A percentile compares a stretch with the other conserved stretches of the same genome.
Evolutionary conservation across 2,797 vertebrate genomes (phyloP).

Genomic region (Triplophysa bombifrons): DNA sequence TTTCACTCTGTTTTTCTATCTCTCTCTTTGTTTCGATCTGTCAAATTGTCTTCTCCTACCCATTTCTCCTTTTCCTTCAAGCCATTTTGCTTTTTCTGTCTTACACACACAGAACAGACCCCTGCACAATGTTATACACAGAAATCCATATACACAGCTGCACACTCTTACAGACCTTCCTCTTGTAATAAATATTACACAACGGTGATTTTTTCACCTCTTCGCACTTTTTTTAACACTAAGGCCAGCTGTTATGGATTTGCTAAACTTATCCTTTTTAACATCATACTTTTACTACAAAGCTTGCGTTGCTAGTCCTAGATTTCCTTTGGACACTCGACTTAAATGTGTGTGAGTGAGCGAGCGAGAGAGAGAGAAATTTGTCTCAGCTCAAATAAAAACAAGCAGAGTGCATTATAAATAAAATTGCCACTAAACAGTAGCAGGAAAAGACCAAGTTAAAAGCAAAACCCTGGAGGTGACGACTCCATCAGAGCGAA

Average conservation of each 20-base stretch:
- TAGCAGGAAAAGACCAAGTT: slow-evolving; percentile 10
- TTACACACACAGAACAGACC: not conserved
- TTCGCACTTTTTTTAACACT: not conserved
- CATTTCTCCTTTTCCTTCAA: slow-evolving; percentile 23
- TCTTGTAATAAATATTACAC: not conserved
- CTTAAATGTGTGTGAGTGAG: not conserved
- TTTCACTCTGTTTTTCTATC: not conserved
- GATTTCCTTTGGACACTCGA: slow-evolving; percentile 31
- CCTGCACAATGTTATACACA: not conserved
- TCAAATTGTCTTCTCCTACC: slow-evolving; percentile 10
- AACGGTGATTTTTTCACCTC: not conserved
- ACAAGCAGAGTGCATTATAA: not conserved
- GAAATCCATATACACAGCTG: not conserved
- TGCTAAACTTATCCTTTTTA: slow-evolving; percentile 25
- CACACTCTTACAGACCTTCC: not conserved
- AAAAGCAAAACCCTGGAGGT: slow-evolving; percentile 29
- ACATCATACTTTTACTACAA: slow-evolving; percentile 36
- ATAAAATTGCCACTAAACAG: slow-evolving; percentile 6
- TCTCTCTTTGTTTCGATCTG: slow-evolving; percentile 36
- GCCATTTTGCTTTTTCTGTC: slow-evolving; percentile 10
- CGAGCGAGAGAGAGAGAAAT: not conserved
- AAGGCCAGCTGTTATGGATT: slow-evolving; percentile 34
- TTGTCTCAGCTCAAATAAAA: slow-evolving; percentile 3
- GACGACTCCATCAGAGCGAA: slow-evolving; percentile 30
- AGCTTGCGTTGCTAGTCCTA: slow-evolving; percentile 32